Evolutionary conservation across 2,113 vertebrate species (phyloP).

Genomic region (Ceyx melanurus): DNA sequence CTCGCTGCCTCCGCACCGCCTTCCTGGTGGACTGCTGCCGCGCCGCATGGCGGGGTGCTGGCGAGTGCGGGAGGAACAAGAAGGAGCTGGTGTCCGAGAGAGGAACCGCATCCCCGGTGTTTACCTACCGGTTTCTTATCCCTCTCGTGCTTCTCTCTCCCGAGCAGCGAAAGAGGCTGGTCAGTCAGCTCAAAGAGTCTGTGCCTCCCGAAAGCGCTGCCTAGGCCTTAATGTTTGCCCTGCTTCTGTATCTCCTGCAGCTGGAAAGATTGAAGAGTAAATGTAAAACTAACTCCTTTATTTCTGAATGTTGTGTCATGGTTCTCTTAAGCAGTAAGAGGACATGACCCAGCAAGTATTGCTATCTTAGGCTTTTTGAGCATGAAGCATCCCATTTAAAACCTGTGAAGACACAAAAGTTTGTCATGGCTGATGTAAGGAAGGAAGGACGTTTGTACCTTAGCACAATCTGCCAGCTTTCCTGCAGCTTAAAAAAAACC

Average conservation of each 20-base stretch:
- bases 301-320: not conserved
- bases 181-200: rapidly evolving
- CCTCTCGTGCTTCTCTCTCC: not conserved
- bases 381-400: not conserved
- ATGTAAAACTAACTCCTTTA: not conserved
- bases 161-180: rapidly evolving
- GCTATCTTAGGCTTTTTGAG: not conserved
- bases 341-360: too few relatives aligned
- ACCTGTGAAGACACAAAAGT: rapidly evolving
- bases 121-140: too few relatives aligned
- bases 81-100: too few relatives aligned
- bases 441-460: not conserved
- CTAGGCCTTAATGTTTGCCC: too few relatives aligned
- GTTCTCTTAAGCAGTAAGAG: not conserved
- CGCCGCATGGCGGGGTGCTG: too few relatives aligned
- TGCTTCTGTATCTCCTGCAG: rapidly evolving
- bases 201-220: too few relatives aligned
- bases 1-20: not conserved
- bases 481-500: not conserved
- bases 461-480: not conserved
- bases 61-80: rapidly evolving
- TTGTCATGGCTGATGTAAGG: not conserved
- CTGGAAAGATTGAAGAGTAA: not conserved
- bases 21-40: not conserved
- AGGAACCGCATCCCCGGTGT: rapidly evolving